phyloP scores from a whole-genome alignment of 2,888 invertebrate genomes.

The Cryptus viduatorius region DNA sequence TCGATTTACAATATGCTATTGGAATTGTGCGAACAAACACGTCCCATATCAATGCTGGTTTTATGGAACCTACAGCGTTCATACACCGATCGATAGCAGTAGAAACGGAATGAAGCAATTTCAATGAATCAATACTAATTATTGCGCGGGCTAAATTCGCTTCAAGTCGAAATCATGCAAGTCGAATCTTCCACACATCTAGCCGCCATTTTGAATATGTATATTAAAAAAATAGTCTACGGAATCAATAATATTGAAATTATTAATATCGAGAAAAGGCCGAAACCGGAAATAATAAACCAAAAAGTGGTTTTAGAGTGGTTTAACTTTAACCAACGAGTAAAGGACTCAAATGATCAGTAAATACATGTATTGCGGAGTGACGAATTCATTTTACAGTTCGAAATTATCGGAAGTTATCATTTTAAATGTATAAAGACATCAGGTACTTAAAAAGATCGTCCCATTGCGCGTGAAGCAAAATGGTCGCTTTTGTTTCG shows the following conservation, averaged over 20 bases:
- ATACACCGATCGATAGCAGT: neutral
- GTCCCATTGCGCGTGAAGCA: too few relatives aligned
- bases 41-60: neutral
- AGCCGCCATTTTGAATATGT: too few relatives aligned
- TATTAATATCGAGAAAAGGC: too few relatives aligned
- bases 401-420: neutral
- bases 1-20: constrained; percentile 38
- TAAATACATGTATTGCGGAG: too few relatives aligned
- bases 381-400: neutral
- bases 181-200: too few relatives aligned
- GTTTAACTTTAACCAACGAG: too few relatives aligned
- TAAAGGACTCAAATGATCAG: neutral
- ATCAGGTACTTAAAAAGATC: too few relatives aligned
- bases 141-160: neutral
- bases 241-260: too few relatives aligned
- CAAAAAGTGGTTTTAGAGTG: too few relatives aligned
- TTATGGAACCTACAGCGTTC: constrained; percentile 2
- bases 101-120: neutral
- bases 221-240: too few relatives aligned
- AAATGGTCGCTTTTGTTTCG: neutral
- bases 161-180: neutral
- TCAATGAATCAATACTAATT: neutral
- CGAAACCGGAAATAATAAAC: too few relatives aligned
- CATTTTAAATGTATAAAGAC: neutral
- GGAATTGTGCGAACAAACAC: constrained; percentile 6